Base-by-base conservation (phyloP, 1,140 invertebrate species). In the Watersipora subatra region DNA sequence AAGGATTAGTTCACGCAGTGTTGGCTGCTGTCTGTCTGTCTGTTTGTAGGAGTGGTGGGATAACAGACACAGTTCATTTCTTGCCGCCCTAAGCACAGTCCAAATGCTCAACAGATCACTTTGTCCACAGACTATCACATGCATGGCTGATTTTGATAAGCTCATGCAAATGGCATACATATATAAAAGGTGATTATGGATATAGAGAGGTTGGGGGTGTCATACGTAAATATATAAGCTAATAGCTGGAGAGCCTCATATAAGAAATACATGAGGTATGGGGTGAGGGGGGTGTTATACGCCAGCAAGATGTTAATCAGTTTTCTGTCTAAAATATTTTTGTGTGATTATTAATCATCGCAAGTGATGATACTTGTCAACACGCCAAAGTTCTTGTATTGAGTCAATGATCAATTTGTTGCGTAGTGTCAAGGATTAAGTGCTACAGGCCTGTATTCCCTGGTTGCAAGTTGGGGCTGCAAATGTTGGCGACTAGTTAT, bases 81-180 rank as follows among this genome's bases (percentile, higher is more conserved):
- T 59, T 7, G 22, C 7, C 7, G 22, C 58, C 7, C 27, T 59
- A 22, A 7, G 22, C 58, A 24, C 22, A 22, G 58, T 59, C 22
- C 58, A 59, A 22, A 25, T 59, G 58, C 27, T 24, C 7, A 17
- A 59, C 58, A 24, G 27, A 22, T 24, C 58, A 12, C 58, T 59
- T 7, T 24, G 22, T 25, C 58, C 58, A 12, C 58, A 59, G 58
- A 24, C 7, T 12, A 59, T 59, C 7, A 7, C 7, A 22, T 59
- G 22, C 17, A 59, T 59, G 22, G 27, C 7, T 22, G 22, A 24
- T 22, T 59, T 25, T 22, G 22, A 59, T 24, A 59, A 59, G 22
- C 58, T 59, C 27, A 59, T 59, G 58, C 7, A 24, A 25, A 59
- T 59, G 58, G 22, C 58, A 28, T 28, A 59, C 17, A 59, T 59